These are phyloP conservation scores for Prionailurus viverrinus DNA, from an alignment of 2,113 vertebrate genomes.

Conservation along the genomic window DNA sequence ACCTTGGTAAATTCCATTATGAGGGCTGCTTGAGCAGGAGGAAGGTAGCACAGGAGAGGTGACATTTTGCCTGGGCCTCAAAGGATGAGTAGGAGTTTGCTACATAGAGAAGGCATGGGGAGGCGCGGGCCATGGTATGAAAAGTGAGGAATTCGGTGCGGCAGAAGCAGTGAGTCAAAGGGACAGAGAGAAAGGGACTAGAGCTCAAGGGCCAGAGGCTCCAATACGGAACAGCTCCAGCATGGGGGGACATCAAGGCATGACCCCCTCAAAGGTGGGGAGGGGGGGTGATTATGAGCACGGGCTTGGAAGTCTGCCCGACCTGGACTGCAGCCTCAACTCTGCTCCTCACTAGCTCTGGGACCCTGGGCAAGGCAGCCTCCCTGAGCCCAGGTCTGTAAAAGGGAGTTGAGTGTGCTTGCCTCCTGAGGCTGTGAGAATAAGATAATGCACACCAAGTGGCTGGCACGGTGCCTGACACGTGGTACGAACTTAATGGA, in stretches of 20 bases:
- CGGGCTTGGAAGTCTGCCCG: neutral
- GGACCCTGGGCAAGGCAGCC: neutral
- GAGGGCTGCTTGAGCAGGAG: neutral
- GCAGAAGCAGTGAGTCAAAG: neutral
- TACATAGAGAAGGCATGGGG: neutral
- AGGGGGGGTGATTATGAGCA: neutral
- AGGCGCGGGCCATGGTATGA: neutral
- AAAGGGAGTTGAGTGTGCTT: neutral
- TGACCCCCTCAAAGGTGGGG: neutral
- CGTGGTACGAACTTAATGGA: neutral
- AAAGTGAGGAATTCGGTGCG: neutral
- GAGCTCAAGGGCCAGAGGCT: neutral
- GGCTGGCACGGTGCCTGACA: neutral
- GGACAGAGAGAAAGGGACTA: neutral
- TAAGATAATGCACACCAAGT: neutral
- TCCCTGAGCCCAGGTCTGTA: neutral
- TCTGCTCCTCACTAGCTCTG: neutral
- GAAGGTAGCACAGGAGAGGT: neutral
- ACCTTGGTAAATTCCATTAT: neutral
- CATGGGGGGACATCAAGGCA: neutral
- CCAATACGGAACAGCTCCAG: neutral
- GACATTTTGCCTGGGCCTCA: neutral
- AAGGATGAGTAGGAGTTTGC: neutral
- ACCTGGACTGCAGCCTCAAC: neutral
- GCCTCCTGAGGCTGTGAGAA: neutral